Conservation (phyloP, 2,888 invertebrate species). For the Ditylenchus weischeri region DNA sequence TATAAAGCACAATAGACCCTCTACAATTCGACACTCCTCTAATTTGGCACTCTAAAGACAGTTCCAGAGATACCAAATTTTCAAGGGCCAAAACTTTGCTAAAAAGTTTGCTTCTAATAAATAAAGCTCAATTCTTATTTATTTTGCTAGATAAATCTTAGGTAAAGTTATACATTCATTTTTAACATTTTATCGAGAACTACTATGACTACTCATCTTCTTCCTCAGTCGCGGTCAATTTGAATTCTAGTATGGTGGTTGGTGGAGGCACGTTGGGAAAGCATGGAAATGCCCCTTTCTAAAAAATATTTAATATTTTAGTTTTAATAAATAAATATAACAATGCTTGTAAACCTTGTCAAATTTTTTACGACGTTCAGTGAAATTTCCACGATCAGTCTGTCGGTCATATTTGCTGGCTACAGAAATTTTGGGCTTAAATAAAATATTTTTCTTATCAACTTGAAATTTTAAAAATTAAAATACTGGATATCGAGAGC, state of each 20-base stretch:
- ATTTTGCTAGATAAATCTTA: too few species aligned
- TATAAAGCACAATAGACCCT: too few species aligned
- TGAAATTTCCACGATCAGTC: conserved; percentile 77
- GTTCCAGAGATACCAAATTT: too few species aligned
- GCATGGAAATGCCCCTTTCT: conserved; percentile 50
- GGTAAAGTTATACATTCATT: too few species aligned
- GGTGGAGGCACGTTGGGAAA: conserved; percentile 56
- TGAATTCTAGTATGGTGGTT: conserved; percentile 41
- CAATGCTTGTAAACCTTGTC: conserved; percentile 34
- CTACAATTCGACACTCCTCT: too few species aligned
- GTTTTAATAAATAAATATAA: too few species aligned
- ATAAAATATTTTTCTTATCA: conserved; percentile 3
- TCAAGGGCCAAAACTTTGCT: too few species aligned
- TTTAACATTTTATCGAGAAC: too few species aligned
- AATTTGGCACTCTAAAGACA: too few species aligned
- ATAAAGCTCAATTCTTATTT: too few species aligned
- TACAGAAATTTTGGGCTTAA: conserved; percentile 64
- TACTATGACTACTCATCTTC: too few species aligned
- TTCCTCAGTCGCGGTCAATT: conserved; percentile 16
- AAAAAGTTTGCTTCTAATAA: too few species aligned
- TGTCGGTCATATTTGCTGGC: conserved; percentile 97
- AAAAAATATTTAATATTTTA: conserved; percentile 21
- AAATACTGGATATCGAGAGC: conserved; percentile 63
- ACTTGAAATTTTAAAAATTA: conserved; percentile 1
- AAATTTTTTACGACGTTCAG: conserved; percentile 53